Conservation (phyloP, 1,140 invertebrate genomes). For the Hyphantria cunea region DNA sequence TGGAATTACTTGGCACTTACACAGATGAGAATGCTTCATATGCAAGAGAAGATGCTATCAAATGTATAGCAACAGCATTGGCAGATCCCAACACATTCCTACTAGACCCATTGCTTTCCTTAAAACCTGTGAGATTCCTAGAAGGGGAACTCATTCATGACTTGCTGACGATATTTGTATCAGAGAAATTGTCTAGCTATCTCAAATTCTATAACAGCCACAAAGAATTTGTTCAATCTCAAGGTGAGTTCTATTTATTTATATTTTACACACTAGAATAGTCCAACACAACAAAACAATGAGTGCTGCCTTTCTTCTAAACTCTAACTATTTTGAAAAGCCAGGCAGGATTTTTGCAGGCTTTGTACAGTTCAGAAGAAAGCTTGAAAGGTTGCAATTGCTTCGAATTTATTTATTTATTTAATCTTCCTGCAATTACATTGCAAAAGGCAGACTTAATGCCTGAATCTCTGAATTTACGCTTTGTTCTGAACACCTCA, state of each 20-base stretch:
- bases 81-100: constrained; percentile 97
- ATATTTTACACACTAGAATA: neutral
- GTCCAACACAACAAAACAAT: no score
- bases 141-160: constrained; percentile 98
- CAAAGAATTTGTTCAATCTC: constrained; percentile 94
- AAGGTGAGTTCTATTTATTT: constrained; percentile 82
- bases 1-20: constrained; percentile 96
- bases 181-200: constrained; percentile 95
- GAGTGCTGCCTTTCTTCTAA: no score
- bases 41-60: constrained; percentile 97
- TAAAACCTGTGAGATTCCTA: constrained; percentile 97
- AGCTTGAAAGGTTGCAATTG: no score
- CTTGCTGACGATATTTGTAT: constrained; percentile 97
- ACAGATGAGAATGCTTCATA: constrained; percentile 98
- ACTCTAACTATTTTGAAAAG: no score
- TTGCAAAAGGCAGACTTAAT: no score
- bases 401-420: no score
- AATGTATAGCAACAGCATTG: constrained; percentile 96
- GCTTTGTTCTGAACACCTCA: no score
- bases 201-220: constrained; percentile 95
- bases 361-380: no score
- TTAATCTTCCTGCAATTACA: no score
- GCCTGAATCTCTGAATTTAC: no score
- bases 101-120: constrained; percentile 94
- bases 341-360: no score